phyloP scores from a whole-genome alignment of 2,797 vertebrate genomes.

The Sebastes variabilis region DNA sequence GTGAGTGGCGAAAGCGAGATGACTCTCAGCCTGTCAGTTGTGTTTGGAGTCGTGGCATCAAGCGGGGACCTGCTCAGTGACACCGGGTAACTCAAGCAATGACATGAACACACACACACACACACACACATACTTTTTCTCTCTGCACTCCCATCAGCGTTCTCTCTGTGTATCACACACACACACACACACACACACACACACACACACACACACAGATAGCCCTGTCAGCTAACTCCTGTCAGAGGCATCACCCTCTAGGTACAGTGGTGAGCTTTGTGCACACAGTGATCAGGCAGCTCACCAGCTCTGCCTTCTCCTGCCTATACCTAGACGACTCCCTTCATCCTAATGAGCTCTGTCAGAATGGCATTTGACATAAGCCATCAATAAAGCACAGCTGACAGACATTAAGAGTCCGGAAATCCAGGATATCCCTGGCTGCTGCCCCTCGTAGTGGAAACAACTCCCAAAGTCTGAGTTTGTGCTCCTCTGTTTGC shows the following conservation, averaged over 20 bases:
- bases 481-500: slow-evolving; percentile 19
- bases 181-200: slow-evolving; percentile 30
- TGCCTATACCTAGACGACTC: slow-evolving; percentile 73
- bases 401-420: slow-evolving; percentile 71
- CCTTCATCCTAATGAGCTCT: slow-evolving; percentile 82
- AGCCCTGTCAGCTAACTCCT: slow-evolving; percentile 83
- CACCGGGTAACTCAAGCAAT: slow-evolving; percentile 77
- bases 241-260: slow-evolving; percentile 86
- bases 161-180: slow-evolving; percentile 27
- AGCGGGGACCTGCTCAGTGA: slow-evolving; percentile 82
- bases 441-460: slow-evolving; percentile 11
- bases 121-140: slow-evolving; percentile 43
- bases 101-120: slow-evolving; percentile 58
- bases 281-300: slow-evolving; percentile 84
- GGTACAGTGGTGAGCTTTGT: slow-evolving; percentile 73
- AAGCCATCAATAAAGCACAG: slow-evolving; percentile 79
- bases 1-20: slow-evolving; percentile 75
- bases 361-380: slow-evolving; percentile 86
- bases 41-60: slow-evolving; percentile 75
- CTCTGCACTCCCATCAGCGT: slow-evolving; percentile 27
- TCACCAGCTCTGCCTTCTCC: slow-evolving; percentile 74
- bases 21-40: slow-evolving; percentile 85
- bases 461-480: slow-evolving; percentile 33
- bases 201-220: slow-evolving; percentile 31
- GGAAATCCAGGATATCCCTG: slow-evolving; percentile 58